Percentiles rank a stretch among this genome's conserved stretches.
phyloP scores from a whole-genome alignment of 2,888 invertebrate genomes.

The Xanthia togata region DNA sequence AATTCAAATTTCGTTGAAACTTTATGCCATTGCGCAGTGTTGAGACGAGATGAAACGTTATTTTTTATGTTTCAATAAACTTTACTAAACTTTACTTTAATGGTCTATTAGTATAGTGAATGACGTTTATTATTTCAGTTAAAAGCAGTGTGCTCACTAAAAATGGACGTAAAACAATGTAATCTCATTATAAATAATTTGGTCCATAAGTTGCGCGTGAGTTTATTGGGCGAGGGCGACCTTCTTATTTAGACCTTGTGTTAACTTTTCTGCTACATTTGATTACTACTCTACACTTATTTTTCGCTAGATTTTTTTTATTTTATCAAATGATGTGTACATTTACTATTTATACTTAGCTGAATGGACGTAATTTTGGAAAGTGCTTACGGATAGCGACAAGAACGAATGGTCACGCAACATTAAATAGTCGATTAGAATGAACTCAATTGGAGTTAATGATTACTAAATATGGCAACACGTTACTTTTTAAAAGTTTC shows the following conservation, averaged over 20 bases:
- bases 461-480: slow-evolving; percentile 66
- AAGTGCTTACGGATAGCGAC: slow-evolving; percentile 74
- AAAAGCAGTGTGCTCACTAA: slow-evolving; percentile 22
- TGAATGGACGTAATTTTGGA: slow-evolving; percentile 79
- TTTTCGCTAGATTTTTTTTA: not conserved
- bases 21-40: slow-evolving; percentile 29
- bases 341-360: not conserved
- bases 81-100: slow-evolving; percentile 37
- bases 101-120: slow-evolving; percentile 37
- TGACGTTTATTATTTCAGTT: slow-evolving; percentile 26
- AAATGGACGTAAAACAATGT: slow-evolving; percentile 27
- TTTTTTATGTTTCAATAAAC: slow-evolving; percentile 57
- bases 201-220: not conserved
- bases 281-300: not conserved
- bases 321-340: not conserved
- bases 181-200: slow-evolving; percentile 23
- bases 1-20: slow-evolving; percentile 29
- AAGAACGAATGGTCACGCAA: slow-evolving; percentile 78
- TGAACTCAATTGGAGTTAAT: slow-evolving; percentile 73
- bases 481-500: slow-evolving; percentile 52
- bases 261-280: not conserved
- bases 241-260: slow-evolving; percentile 6
- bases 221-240: slow-evolving; percentile 18
- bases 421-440: slow-evolving; percentile 75
- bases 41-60: slow-evolving; percentile 34